phyloP scores from a whole-genome alignment of 2,888 invertebrate species.

The Drosophila villosipedis region DNA sequence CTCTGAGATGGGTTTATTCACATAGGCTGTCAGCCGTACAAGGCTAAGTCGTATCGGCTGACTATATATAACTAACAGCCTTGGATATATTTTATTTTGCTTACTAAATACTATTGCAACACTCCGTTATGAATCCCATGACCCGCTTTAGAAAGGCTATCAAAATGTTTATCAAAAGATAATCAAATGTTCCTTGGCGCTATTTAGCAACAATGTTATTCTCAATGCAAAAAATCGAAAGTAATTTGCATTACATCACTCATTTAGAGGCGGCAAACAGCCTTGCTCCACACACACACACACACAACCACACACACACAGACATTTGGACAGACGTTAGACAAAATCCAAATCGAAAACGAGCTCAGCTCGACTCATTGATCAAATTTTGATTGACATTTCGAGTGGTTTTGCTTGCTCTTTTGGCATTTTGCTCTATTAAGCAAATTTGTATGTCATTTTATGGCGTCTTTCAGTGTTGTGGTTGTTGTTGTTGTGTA shows the following conservation, averaged over 20 bases:
- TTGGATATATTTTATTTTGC: background rate
- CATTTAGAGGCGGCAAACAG: slow-evolving; percentile 68
- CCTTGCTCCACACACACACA: slow-evolving; percentile 56
- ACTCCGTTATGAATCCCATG: background rate
- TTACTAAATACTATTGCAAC: background rate
- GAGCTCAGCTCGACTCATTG: slow-evolving; percentile 65
- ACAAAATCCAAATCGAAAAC: slow-evolving; percentile 49
- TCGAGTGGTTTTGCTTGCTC: slow-evolving; percentile 69
- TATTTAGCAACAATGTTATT: slow-evolving; percentile 27
- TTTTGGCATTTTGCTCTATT: slow-evolving; percentile 66
- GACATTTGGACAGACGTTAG: slow-evolving; percentile 25
- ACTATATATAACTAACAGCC: background rate
- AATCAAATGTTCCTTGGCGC: slow-evolving; percentile 20
- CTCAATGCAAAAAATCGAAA: slow-evolving; percentile 59
- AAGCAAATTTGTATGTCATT: slow-evolving; percentile 63
- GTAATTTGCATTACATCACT: slow-evolving; percentile 80
- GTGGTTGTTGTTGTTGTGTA: slow-evolving; percentile 4
- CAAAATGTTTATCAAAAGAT: background rate
- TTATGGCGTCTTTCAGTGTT: slow-evolving; percentile 36
- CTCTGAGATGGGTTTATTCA: background rate
- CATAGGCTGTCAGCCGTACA: background rate
- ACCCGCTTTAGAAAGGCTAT: background rate
- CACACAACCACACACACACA: slow-evolving; percentile 24
- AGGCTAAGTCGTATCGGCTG: background rate
- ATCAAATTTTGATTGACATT: slow-evolving; percentile 79